Evolutionary conservation across 1,140 invertebrate species (phyloP).

Genomic region (Habropoda laboriosa): DNA sequence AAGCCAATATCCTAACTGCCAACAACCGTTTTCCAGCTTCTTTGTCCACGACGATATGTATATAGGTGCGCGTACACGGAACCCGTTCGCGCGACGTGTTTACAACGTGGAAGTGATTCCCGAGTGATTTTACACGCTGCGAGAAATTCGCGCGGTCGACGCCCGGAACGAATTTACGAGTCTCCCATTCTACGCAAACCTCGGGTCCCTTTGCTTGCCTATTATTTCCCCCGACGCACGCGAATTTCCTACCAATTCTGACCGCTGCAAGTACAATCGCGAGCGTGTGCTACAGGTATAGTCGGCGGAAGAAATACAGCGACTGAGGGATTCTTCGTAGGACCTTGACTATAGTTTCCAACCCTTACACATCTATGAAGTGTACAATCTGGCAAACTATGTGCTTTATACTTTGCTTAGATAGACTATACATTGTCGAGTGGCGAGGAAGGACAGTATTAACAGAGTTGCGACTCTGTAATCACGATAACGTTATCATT

Average conservation of each 20-base stretch:
- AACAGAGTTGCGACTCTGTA: too few species aligned
- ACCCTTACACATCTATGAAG: too few species aligned
- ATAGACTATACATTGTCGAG: too few species aligned
- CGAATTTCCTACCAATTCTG: neutral
- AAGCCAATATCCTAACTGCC: conserved; percentile 44
- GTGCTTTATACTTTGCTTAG: too few species aligned
- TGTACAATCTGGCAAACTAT: too few species aligned
- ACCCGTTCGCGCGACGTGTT: conserved; percentile 51
- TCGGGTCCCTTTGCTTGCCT: neutral
- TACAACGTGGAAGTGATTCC: conserved; percentile 48
- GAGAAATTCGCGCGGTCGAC: conserved; percentile 37
- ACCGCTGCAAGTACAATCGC: neutral
- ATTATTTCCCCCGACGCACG: conserved; percentile 31
- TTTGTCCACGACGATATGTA: conserved; percentile 45
- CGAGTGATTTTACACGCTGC: conserved; percentile 48
- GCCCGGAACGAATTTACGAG: conserved; percentile 48
- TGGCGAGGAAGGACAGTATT: too few species aligned
- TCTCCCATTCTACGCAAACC: conserved; percentile 29
- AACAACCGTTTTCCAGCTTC: conserved; percentile 49
- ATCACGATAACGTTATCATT: too few species aligned
- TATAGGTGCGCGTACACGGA: conserved; percentile 35
- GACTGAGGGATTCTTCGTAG: too few species aligned
- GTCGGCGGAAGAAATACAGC: too few species aligned
- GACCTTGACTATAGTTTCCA: too few species aligned
- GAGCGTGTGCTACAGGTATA: too few species aligned